These are phyloP conservation scores for Trogon surrucura DNA, from an alignment of 2,113 vertebrate genomes.

Conservation along the genomic window DNA sequence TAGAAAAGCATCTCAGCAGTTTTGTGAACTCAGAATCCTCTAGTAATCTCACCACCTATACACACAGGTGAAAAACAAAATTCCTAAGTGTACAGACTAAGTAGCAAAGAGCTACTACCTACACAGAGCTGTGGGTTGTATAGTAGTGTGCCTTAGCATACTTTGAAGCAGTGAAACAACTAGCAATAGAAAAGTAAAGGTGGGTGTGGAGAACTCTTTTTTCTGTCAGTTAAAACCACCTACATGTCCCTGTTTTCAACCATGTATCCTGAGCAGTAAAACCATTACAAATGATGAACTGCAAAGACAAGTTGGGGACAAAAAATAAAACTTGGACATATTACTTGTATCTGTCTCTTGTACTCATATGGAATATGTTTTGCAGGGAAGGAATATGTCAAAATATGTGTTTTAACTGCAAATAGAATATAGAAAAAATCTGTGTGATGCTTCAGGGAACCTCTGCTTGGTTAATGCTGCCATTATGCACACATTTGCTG, in stretches of 20 bases:
- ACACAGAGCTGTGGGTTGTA: not conserved
- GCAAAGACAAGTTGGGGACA: rapidly evolving
- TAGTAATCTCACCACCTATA: not conserved
- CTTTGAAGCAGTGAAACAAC: not conserved
- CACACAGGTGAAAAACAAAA: not conserved
- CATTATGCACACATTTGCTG: not conserved
- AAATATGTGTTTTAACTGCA: not conserved
- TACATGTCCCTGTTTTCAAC: not conserved
- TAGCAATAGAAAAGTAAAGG: not conserved
- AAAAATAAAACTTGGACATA: not conserved
- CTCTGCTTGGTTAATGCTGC: not conserved
- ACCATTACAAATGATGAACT: not conserved
- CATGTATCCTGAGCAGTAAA: not conserved
- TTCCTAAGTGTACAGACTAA: not conserved
- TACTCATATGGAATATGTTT: not conserved
- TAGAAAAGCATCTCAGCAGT: not conserved
- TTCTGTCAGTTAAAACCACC: not conserved
- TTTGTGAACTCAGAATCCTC: not conserved
- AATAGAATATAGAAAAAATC: not conserved
- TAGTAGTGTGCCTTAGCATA: not conserved
- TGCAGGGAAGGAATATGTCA: not conserved
- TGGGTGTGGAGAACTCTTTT: not conserved
- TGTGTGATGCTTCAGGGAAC: not conserved
- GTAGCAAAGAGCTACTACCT: not conserved
- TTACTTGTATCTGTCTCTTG: not conserved